Percentiles rank a stretch among this genome's conserved stretches.
phyloP scores from a whole-genome alignment of 2,113 vertebrate species.

The Melanotaenia duboulayi region DNA sequence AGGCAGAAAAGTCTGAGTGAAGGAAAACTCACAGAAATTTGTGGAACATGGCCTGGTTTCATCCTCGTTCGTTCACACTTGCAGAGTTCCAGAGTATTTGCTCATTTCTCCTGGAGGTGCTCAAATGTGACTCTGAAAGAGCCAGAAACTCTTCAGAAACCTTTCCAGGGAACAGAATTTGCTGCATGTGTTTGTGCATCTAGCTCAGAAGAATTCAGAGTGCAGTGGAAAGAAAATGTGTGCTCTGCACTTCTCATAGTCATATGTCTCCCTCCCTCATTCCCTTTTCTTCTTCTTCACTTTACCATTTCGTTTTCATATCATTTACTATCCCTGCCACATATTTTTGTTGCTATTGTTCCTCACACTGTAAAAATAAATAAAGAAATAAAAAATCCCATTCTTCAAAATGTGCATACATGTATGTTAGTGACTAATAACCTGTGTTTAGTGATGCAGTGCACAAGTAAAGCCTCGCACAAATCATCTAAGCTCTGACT shows the following conservation, averaged over 20 bases:
- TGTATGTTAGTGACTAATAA: conserved; percentile 35
- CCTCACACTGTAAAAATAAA: conserved; percentile 7
- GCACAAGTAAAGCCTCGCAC: conserved; percentile 22
- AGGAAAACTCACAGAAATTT: conserved; percentile 2
- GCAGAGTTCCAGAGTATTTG: not conserved
- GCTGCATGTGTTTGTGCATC: not conserved
- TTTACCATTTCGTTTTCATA: conserved; percentile 23
- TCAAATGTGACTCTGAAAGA: not conserved
- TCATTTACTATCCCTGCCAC: conserved; percentile 11
- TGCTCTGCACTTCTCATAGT: conserved; percentile 42
- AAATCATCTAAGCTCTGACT: conserved; percentile 17
- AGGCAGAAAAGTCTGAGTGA: conserved; percentile 14
- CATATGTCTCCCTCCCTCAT: conserved; percentile 18
- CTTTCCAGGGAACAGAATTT: not conserved
- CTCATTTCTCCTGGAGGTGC: not conserved
- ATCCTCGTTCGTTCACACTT: not conserved
- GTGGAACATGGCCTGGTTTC: conserved; percentile 11
- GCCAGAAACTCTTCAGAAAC: conserved; percentile 5
- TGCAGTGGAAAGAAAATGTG: conserved; percentile 32
- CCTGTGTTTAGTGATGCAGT: conserved; percentile 8
- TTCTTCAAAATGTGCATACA: conserved; percentile 1
- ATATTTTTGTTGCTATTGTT: conserved; percentile 1
- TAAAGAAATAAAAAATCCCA: not conserved
- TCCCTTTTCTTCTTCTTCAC: not conserved
- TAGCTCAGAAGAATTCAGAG: conserved; percentile 23